Base-by-base conservation (phyloP, 2,888 invertebrate genomes). In the Drosophila limbata region DNA sequence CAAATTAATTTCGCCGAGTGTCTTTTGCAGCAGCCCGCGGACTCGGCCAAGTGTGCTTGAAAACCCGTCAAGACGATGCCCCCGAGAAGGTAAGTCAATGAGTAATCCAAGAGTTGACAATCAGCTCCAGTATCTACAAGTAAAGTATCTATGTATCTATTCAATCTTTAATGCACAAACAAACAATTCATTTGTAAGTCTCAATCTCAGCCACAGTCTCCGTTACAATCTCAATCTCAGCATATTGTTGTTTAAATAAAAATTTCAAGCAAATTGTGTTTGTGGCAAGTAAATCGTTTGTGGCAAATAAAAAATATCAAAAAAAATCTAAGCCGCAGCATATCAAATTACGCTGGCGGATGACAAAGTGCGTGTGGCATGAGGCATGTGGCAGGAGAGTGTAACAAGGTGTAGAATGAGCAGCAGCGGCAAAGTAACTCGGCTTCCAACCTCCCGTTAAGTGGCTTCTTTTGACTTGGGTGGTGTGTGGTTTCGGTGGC, bases 1-100 rank as follows among this genome's bases (percentile, higher is more conserved):
- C 76, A 90, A 91, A 90, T 91, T 91, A 90, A 90, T 90, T 89
- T 87, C 28, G 71, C 61, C 73, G 71, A 74, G 71, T 81, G 81
- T 83, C 77, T 73, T 33, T 72, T 81, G 73, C 79, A 86, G 68
- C 59, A 68, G 69, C 42, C 64, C 69, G 76, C 62, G 64, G 56
- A 77, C 81, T 69, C 66, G 65, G 53, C 63, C 63, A 71, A 60
- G 64, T 68, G 64, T 68, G 64, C 71, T 72, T 70, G 66, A 65
- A 8, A 31, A 10, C 17, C 17, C n/a, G 37, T 25, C 37, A 59
- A 53, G 80, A 51, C 52, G 37, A 55, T 31, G 33, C 53, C 42
- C 31, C 21, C 33, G 15, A n/a, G 60, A 73, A 73, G 65, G 65
- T 67, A 37, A 25, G 25, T 25, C 25, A 25, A 25, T 57, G 56